Evolutionary conservation across 2,113 vertebrate genomes (phyloP).

Genomic region (Melanerpes aurifrons): DNA sequence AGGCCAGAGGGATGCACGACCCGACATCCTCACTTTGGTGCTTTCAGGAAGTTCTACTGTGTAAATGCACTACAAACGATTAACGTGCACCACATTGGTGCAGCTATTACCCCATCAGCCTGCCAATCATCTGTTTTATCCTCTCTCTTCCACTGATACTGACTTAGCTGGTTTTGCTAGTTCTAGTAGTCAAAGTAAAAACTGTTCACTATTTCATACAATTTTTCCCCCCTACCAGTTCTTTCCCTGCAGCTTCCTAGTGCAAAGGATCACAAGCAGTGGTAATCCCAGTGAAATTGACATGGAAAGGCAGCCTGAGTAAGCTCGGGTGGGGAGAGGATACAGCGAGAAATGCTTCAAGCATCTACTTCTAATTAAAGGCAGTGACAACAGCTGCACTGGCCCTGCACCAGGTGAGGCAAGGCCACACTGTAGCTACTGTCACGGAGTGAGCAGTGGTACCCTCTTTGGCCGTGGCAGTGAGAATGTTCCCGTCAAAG

Average conservation of each 20-base stretch:
- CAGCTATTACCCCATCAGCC: too few relatives aligned
- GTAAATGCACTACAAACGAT: not conserved
- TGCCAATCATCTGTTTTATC: fast-evolving
- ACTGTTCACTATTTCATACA: not conserved
- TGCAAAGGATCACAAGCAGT: not conserved
- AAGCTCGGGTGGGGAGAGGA: too few relatives aligned
- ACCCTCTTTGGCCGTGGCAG: not conserved
- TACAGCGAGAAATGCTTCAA: not conserved
- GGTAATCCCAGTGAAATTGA: fast-evolving
- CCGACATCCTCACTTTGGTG: not conserved
- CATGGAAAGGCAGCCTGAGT: fast-evolving
- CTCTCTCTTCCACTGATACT: not conserved
- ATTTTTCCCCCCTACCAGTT: not conserved
- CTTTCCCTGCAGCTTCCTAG: not conserved
- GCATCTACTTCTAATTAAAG: too few relatives aligned
- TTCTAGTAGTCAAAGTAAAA: not conserved
- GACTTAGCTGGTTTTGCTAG: not conserved
- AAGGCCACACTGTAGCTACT: too few relatives aligned
- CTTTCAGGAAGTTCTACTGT: not conserved
- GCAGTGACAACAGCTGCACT: not conserved
- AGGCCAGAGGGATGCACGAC: not conserved
- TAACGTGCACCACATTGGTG: too few relatives aligned
- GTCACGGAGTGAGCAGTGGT: too few relatives aligned
- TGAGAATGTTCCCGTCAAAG: not conserved
- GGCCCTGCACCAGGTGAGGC: not conserved